Base-by-base conservation (phyloP, 2,797 vertebrate genomes). In the Chelon auratus region DNA sequence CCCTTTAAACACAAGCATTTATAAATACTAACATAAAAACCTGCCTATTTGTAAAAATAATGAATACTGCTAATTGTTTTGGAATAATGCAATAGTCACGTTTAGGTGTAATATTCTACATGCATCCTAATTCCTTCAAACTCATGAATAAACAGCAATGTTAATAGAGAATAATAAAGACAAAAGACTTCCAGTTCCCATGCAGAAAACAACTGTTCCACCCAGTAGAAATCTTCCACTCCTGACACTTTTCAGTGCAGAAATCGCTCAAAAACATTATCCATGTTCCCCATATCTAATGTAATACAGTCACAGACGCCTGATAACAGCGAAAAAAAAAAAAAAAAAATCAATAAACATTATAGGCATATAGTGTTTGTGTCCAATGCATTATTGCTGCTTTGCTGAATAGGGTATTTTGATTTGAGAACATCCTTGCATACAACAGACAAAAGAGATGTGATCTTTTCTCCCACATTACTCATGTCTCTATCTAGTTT, bases 401-500 rank as follows among this genome's bases (percentile, higher is more conserved):
- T 24, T 33, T 64, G 33, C 26, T 75, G n/a, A 59, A 77, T 20
- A 36, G 37, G 14, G 5, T 50, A 47, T 77, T 69, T 53, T 22
- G 45, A 63, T 59, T 60, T 20, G 11, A 20, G 39, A 45, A 33
- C 51, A 72, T 68, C 12, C 33, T 54, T 45, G 20, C 37, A 47
- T 55, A 58, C 65, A 65, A 9, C 12, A 15, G 55, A 54, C 50
- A 69, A 43, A 59, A 39, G 37, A 50, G 48, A 72, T 18, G 47
- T 56, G 61, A 83, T 73, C 47, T 48, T 63, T 75, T 54, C 42
- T 65, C 58, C 80, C 63, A 74, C 60, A 55, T 73, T 68, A 51
- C 72, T 75, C 22, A 79, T 66, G 45, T 78, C 62, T 77, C 57
- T 78, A 45, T 71, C 57, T 85, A 42, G n/a, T 50, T 77, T 81